Base-by-base conservation (phyloP, 1,140 invertebrate species). In the Triops cancriformis region DNA sequence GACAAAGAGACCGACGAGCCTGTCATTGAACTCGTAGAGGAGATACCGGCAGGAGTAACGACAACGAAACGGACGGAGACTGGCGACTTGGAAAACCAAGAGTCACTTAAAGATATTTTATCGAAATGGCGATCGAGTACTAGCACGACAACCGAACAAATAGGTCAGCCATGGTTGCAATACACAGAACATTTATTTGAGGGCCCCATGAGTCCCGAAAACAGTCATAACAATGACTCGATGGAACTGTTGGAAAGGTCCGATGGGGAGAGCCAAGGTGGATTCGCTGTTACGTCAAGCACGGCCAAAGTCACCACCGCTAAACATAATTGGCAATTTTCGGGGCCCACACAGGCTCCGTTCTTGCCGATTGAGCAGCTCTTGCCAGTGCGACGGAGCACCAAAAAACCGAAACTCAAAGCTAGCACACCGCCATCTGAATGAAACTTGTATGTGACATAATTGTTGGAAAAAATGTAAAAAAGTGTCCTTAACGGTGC, bases 161-260 rank as follows among this genome's bases (percentile, higher is more conserved):
- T 23, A 64, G 51, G 51, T 18, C 51, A 64, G 51, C 51, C 51
- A 23, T 64, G 51, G 51, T 64, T 64, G 14, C 51, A 64, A 23
- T 64, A 64, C 14, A 64, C 51, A 64, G 51, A 64, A 5, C 51
- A 64, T 64, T 64, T 64, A 64, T 64, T 64, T 64, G 51, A 64
- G 10, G 51, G 10, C 51, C 23, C 51, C 14, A 18, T 14, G 10
- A 23, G 51, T 18, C 18, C 23, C 6, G 51, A 64, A 23, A 23
- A 64, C 51, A 18, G 51, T 23, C 51, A 5, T 12, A 23, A 18
- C n/a, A 23, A 64, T 23, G 51, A 64, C 51, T 64, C 51, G 51
- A 6, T 9, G 5, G 51, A 64, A 64, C 23, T 18, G 10, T 14
- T 64, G 10, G 51, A 64, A n/a, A 10, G 23, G 23, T 23, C 51